Evolutionary conservation across 2,797 vertebrate species (phyloP).

Genomic region (Silurus aristotelis): DNA sequence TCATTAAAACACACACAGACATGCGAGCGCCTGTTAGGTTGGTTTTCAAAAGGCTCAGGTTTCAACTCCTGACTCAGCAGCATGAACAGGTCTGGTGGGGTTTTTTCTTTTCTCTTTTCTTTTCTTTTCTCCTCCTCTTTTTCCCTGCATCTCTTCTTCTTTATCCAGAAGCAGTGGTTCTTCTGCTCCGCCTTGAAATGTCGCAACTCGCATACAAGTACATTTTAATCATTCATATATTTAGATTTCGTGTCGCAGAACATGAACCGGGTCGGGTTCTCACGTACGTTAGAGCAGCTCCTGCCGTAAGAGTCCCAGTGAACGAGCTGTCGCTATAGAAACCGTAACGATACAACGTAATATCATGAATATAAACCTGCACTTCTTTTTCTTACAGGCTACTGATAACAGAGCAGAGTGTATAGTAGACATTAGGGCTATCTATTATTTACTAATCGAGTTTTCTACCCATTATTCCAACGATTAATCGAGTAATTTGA

Average conservation of each 20-base stretch:
- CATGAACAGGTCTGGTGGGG: conserved; percentile 8
- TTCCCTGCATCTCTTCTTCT: neutral
- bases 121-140: too few species aligned
- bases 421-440: too few species aligned
- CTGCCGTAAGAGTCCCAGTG: neutral
- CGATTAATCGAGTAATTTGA: too few species aligned
- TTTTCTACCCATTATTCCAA: too few species aligned
- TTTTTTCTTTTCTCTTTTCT: neutral
- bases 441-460: too few species aligned
- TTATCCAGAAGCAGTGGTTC: too few species aligned
- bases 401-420: too few species aligned
- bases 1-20: too few species aligned
- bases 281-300: neutral
- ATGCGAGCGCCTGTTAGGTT: conserved; percentile 1
- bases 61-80: conserved; percentile 46
- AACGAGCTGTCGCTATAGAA: neutral
- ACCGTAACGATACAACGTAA: neutral
- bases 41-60: conserved; percentile 36
- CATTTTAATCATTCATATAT: neutral
- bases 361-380: neutral
- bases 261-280: neutral
- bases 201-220: neutral
- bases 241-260: neutral
- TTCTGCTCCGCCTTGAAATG: too few species aligned
- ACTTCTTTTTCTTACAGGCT: neutral